These are phyloP conservation scores for Sebastes fasciatus DNA, from an alignment of 2,113 vertebrate species.

Conservation along the genomic window DNA sequence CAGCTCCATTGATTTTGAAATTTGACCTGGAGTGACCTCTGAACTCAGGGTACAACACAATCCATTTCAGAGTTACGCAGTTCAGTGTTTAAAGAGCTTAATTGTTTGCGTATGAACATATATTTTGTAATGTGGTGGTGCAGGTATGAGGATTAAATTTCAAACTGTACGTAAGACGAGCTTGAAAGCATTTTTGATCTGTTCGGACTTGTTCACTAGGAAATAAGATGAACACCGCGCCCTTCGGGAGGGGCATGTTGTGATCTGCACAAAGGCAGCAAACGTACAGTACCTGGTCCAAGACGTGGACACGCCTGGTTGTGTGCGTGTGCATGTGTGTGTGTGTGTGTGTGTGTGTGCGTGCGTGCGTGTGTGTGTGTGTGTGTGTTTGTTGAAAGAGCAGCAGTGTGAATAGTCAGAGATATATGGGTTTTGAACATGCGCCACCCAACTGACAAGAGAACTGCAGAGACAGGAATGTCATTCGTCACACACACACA, in stretches of 20 bases:
- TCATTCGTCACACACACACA: not conserved
- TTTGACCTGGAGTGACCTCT: not conserved
- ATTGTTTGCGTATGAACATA: not conserved
- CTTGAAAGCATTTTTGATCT: slow-evolving; percentile 47
- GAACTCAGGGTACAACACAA: not conserved
- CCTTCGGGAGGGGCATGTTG: slow-evolving; percentile 61
- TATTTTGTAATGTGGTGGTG: not conserved
- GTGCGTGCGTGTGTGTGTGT: slow-evolving; percentile 10
- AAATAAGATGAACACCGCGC: slow-evolving; percentile 53
- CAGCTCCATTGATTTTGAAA: not conserved
- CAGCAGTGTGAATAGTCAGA: slow-evolving; percentile 1
- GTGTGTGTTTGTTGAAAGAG: slow-evolving; percentile 15
- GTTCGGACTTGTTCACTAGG: slow-evolving; percentile 71
- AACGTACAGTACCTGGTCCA: slow-evolving; percentile 9
- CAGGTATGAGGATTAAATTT: not conserved
- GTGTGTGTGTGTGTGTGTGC: not conserved
- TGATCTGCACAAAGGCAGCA: slow-evolving; percentile 38
- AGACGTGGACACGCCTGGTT: not conserved
- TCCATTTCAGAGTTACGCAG: not conserved
- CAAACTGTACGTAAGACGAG: not conserved
- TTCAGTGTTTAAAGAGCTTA: not conserved
- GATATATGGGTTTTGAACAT: slow-evolving; percentile 22
- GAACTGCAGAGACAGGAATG: slow-evolving; percentile 23
- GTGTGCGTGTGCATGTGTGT: slow-evolving; percentile 2
- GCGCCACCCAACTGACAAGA: not conserved